These are phyloP conservation scores for Zaprionus davidi DNA, from an alignment of 1,140 invertebrate species.

Conservation along the genomic window DNA sequence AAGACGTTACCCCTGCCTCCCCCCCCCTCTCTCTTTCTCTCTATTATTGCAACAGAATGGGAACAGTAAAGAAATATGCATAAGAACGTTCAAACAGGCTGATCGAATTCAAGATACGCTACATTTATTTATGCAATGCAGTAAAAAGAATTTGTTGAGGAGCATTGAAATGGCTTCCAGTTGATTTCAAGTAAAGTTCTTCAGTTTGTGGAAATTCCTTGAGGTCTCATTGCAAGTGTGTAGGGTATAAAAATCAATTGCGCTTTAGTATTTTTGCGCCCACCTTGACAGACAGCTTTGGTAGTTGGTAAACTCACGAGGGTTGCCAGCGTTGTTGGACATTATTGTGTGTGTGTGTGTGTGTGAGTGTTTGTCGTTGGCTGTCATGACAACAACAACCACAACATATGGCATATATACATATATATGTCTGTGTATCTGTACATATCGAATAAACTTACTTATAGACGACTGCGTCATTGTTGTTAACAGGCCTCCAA, in stretches of 20 bases:
- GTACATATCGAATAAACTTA: conserved; percentile 21
- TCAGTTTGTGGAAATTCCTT: not conserved
- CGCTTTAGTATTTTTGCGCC: conserved; percentile 43
- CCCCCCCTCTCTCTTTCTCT: not conserved
- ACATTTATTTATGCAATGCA: not conserved
- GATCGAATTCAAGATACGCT: conserved; percentile 11
- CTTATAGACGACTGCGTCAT: conserved; percentile 52
- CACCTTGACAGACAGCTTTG: conserved; percentile 44
- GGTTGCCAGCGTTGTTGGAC: conserved; percentile 48
- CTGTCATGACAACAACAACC: conserved; percentile 67
- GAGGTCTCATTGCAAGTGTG: too few species aligned
- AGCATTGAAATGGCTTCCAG: not conserved
- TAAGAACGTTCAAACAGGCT: conserved; percentile 7
- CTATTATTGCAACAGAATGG: conserved; percentile 12
- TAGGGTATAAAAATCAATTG: conserved; percentile 64
- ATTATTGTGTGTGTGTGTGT: not conserved
- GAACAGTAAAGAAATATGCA: conserved; percentile 22
- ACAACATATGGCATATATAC: conserved; percentile 58
- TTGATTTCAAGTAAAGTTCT: not conserved
- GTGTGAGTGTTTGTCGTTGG: conserved; percentile 45
- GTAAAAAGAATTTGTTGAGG: not conserved
- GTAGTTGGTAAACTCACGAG: conserved; percentile 36
- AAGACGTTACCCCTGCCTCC: not conserved
- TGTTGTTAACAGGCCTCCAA: conserved; percentile 21
- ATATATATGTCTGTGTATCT: conserved; percentile 2